These are phyloP conservation scores for Vanessa tameamea DNA, from an alignment of 1,140 invertebrate species.

Conservation along the genomic window DNA sequence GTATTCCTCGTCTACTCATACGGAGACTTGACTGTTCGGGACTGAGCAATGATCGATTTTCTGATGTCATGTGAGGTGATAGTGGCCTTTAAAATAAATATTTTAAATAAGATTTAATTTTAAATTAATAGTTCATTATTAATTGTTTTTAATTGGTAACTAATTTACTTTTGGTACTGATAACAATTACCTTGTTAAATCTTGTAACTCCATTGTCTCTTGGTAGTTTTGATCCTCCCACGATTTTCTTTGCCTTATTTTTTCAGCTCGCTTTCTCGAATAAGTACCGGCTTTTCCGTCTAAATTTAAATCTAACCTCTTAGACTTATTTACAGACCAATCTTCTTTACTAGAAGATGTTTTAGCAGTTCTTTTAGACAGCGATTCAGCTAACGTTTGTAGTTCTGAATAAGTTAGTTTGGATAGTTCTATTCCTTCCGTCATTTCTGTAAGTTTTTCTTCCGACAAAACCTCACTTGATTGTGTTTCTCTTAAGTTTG, in stretches of 20 bases:
- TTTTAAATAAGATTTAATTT: not conserved
- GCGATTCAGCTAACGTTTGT: constrained; percentile 66
- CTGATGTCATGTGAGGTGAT: constrained; percentile 71
- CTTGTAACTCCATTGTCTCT: constrained; percentile 76
- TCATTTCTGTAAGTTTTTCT: constrained; percentile 66
- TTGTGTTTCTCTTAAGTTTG: constrained; percentile 34
- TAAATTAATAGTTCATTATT: not conserved
- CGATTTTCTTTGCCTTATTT: constrained; percentile 72
- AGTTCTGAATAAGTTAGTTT: constrained; percentile 69
- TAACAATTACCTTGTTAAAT: constrained; percentile 63
- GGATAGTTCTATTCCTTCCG: constrained; percentile 64
- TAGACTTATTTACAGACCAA: constrained; percentile 68
- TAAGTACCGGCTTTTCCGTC: constrained; percentile 76
- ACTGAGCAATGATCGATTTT: constrained; percentile 72
- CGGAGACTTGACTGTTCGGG: constrained; percentile 64
- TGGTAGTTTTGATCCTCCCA: constrained; percentile 79
- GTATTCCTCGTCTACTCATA: constrained; percentile 53
- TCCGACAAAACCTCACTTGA: constrained; percentile 59
- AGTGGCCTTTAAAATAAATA: constrained; percentile 58
- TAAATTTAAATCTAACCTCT: constrained; percentile 69
- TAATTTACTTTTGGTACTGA: not conserved
- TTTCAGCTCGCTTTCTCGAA: constrained; percentile 73
- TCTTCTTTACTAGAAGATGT: constrained; percentile 61
- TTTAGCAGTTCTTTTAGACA: constrained; percentile 59
- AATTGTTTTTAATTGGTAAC: too few relatives aligned